Evolutionary conservation across 2,888 invertebrate species (phyloP), one percentile per base, ranked within the genome.

Genomic region (Ophion ventricosus): DNA sequence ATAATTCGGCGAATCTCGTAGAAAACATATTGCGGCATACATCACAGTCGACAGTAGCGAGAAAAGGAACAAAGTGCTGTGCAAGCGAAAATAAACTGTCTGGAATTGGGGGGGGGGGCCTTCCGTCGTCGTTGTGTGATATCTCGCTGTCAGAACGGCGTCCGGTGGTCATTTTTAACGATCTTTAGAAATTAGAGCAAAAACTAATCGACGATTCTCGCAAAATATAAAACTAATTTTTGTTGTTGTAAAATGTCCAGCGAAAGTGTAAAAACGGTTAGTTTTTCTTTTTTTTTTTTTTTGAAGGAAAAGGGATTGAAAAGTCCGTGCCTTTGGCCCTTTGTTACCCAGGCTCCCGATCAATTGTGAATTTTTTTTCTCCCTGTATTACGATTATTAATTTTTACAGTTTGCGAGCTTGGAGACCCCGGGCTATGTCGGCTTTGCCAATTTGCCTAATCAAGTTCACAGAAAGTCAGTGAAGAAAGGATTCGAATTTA

Each of bases 401-500:
- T n/a, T 64, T 67, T 57, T 10, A 26, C 93, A 97, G 97, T 98
- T 97, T 94, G 96, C 97, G 74, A 96, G 96, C 91, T 93, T 97
- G 88, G 97, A 97, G 93, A 97, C 97, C 0, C 97, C 97, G 43
- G 97, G 97, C 26, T 99, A 98, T 94, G 95, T 98, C 56, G 98
- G 98, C 2, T 98, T 98, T 94, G 99, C 98, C 73, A 99, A 99
- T 94, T 94, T 99, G 57, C 99, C 99, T 1, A 98, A 99, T 94
- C 99, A 99, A 94, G 98, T 99, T 35, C 98, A 99, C 93, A 95
- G 99, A 86, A 99, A 99, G 94, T 98, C 98, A 0, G 99, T 99
- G 76, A 99, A 99, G 94, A 99, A 98, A 92, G 99, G 99, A 26
- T 99, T 99, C 92, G 99, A 99, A 94, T 99, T 99, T 93, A 99